These are phyloP conservation scores for Cydia splendana DNA, from an alignment of 1,140 invertebrate genomes.

Conservation along the genomic window DNA sequence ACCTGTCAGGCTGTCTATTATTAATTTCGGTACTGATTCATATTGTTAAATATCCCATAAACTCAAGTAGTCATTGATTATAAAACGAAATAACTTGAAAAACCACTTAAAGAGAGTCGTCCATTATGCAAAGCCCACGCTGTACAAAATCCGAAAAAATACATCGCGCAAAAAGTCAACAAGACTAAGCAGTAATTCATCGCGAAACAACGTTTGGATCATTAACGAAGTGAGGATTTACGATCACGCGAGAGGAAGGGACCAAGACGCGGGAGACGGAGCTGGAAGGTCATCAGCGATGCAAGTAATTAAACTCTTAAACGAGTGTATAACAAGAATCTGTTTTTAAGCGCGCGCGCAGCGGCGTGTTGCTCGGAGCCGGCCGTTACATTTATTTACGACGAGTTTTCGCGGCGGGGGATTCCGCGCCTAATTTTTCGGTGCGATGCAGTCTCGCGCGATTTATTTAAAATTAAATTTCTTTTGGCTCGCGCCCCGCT, in stretches of 20 bases:
- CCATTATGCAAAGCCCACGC: slow-evolving; percentile 59
- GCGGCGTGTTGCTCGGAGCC: slow-evolving; percentile 47
- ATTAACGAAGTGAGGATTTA: slow-evolving; percentile 70
- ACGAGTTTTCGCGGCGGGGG: slow-evolving; percentile 73
- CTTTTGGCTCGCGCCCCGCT: slow-evolving; percentile 70
- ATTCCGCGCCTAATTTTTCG: slow-evolving; percentile 74
- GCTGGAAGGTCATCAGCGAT: slow-evolving; percentile 55
- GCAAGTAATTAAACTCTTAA: slow-evolving; percentile 75
- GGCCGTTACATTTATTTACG: slow-evolving; percentile 71
- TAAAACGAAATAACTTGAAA: slow-evolving; percentile 62
- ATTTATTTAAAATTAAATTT: slow-evolving; percentile 74
- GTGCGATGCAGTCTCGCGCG: slow-evolving; percentile 71
- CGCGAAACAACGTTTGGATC: slow-evolving; percentile 60
- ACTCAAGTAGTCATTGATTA: slow-evolving; percentile 29
- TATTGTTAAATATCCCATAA: not conserved
- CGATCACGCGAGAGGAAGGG: slow-evolving; percentile 59
- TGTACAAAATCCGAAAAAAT: slow-evolving; percentile 59
- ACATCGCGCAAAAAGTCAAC: slow-evolving; percentile 61
- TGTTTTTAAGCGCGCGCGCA: slow-evolving; percentile 57
- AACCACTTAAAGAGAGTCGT: slow-evolving; percentile 61
- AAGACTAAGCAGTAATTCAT: slow-evolving; percentile 65
- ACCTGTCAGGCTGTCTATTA: not conserved
- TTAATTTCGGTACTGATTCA: not conserved
- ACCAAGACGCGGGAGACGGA: slow-evolving; percentile 41
- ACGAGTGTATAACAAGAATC: slow-evolving; percentile 73